Conservation (phyloP, 2,113 vertebrate genomes). For the Corvus moneduloides region DNA sequence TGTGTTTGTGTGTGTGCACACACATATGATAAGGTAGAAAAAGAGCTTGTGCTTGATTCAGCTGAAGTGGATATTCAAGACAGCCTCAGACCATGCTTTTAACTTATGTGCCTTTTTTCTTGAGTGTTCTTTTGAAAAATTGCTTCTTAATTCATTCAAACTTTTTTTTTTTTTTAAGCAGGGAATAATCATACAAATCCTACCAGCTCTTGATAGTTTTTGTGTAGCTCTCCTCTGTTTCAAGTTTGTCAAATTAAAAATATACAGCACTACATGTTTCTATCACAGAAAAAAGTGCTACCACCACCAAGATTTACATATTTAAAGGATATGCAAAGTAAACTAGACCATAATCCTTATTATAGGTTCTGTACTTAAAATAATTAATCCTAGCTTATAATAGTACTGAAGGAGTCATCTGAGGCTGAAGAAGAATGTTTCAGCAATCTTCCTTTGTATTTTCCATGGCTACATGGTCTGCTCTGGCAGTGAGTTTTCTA, state of each 20-base stretch:
- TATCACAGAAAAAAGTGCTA: background rate
- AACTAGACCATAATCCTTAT: background rate
- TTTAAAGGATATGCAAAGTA: background rate
- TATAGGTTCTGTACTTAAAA: background rate
- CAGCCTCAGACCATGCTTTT: background rate
- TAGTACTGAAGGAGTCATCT: background rate
- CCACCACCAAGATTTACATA: background rate
- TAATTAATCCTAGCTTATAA: background rate
- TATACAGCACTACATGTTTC: background rate
- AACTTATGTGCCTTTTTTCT: background rate
- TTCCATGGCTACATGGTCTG: background rate
- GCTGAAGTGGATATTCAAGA: background rate
- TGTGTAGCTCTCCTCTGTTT: background rate
- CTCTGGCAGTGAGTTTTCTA: background rate
- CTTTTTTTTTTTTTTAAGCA: background rate
- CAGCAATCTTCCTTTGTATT: background rate
- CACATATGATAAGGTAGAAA: background rate
- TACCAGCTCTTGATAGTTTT: background rate
- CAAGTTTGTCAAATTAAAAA: background rate
- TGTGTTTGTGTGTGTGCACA: no score
- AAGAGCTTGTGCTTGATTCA: background rate
- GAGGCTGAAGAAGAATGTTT: background rate
- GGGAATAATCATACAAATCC: background rate
- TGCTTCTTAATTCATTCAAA: background rate
- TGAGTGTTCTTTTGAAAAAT: background rate